Base-by-base conservation (phyloP, 64 coral and sea anemone genomes). In the Stichodactyla mertensii region DNA sequence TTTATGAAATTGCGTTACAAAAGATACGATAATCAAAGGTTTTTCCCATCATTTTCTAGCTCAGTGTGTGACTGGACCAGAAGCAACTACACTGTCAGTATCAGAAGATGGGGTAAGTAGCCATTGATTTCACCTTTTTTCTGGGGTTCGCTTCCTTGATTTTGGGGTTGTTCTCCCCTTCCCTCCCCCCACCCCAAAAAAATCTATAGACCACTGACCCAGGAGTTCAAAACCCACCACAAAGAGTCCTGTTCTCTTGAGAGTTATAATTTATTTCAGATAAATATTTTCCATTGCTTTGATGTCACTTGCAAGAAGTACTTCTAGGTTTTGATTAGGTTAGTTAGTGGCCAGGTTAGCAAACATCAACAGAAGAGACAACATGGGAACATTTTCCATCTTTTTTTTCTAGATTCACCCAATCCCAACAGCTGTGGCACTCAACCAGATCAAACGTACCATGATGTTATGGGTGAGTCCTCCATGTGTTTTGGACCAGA, bases 21-120 rank as follows among this genome's bases (percentile, higher is more conserved):
- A 26, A 74, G 10, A n/a, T 9, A 74, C 6, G 13, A 24, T 27
- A 23, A 22, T 1, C 8, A 4, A 36, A 74, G 11, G 9, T 36
- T 31, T 74, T 10, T 31, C 28, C 28, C 10, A 13, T 36, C 22
- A 10, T 66, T 79, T 84, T 90, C 16, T 52, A 96, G 94, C 91
- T 77, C 94, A 93, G 15, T 96, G 94, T 96, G 94, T 96, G 11
- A 92, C 88, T 59, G 94, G 94, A 36, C 23, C 91, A 79, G 94
- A 96, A 14, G 51, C 77, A 12, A 85, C 58, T 19, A 87, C 61
- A 31, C 45, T 92, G 10, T 79, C 86, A 52, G 69, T 78, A 52
- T 80, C 91, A 85, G 88, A 88, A 64, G 91, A 92, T 57, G 91
- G 90, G 85, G 85, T 86, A 67, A 69, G 71, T n/a, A 18, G 36